Evolutionary conservation across 1,140 invertebrate genomes (phyloP).

Genomic region (Drosophila pachea): DNA sequence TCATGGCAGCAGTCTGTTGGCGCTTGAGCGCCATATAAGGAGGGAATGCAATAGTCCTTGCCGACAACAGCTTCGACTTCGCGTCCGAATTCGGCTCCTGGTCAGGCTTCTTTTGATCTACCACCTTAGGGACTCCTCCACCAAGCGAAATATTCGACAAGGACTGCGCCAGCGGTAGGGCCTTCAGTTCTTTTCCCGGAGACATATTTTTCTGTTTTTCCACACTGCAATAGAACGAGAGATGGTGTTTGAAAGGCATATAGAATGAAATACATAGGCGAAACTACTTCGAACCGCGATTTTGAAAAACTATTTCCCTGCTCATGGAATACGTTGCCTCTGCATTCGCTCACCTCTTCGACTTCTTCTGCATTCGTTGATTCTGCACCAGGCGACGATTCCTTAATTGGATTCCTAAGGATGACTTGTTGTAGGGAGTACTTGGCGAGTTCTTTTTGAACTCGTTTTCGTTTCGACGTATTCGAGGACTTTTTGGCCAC

Average conservation of each 20-base stretch:
- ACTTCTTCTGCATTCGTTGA: constrained; percentile 26
- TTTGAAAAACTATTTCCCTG: neutral
- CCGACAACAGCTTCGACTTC: neutral
- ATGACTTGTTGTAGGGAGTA: constrained; percentile 39
- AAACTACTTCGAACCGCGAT: neutral
- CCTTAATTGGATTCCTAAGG: constrained; percentile 24
- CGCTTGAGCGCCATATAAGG: constrained; percentile 55
- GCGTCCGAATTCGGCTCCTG: neutral
- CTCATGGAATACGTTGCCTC: neutral
- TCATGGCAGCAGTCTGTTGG: constrained; percentile 51
- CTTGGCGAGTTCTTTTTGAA: constrained; percentile 40
- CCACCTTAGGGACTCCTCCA: neutral
- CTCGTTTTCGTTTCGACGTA: constrained; percentile 43
- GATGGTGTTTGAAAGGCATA: neutral
- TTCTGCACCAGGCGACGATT: constrained; percentile 17
- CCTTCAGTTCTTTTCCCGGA: constrained; percentile 22
- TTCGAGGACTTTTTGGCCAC: constrained; percentile 49
- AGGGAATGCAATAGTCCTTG: neutral
- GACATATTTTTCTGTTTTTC: constrained; percentile 25
- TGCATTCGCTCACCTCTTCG: constrained; percentile 21
- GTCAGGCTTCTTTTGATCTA: neutral
- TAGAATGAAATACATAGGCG: neutral
- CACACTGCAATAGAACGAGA: constrained; percentile 4
- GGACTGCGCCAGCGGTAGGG: constrained; percentile 50
- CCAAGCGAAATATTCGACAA: constrained; percentile 55